Base-by-base conservation (phyloP, 1,140 invertebrate genomes). In the Pachyrhynchus sulphureomaculatus region DNA sequence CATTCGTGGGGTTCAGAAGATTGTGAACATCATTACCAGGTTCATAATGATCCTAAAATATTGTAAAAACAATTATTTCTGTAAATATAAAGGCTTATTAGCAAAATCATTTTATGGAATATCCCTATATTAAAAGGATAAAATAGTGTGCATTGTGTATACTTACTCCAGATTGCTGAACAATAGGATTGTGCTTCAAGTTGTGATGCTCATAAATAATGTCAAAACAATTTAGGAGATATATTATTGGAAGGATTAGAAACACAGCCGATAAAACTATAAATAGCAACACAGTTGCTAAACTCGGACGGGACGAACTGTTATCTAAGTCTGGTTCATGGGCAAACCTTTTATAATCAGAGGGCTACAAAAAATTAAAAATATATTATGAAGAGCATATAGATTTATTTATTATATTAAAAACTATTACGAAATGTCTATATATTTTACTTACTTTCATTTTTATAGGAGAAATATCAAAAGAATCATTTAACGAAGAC, bases 391-490 rank as follows among this genome's bases (percentile, higher is more conserved):
- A n/a, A n/a, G n/a, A n/a, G n/a, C n/a, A n/a, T 56, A 26, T n/a
- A 47, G 24, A 24, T 4, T 36, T 10, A 29, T 10, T 12, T 3
- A 24, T 55, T 54, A n/a, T n/a, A n/a, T n/a, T n/a, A 29, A 29
- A 2, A 6, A 29, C 26, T 26, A 29, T 9, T 29, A 29, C 12
- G 8, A 6, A 10, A 29, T 10, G 2, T 6, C 12, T 29, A 29
- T 6, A 29, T 6, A 6, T 6, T n/a, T n/a, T 2, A 41, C 26
- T 66, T 57, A 60, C 52, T 57, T 75, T 74, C 36, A 68, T 62
- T 37, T 75, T 75, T n/a, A 68, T 75, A 12, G 75, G 75, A n/a
- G 76, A 76, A 39, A 73, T 73, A 36, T 74, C 72, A 24, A 72
- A 72, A 44, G 75, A 72, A 36, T 63, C 66, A 56, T 76, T 78